These are phyloP conservation scores for Caenorhabditis latens DNA, from an alignment of 1,140 invertebrate genomes.

Conservation along the genomic window DNA sequence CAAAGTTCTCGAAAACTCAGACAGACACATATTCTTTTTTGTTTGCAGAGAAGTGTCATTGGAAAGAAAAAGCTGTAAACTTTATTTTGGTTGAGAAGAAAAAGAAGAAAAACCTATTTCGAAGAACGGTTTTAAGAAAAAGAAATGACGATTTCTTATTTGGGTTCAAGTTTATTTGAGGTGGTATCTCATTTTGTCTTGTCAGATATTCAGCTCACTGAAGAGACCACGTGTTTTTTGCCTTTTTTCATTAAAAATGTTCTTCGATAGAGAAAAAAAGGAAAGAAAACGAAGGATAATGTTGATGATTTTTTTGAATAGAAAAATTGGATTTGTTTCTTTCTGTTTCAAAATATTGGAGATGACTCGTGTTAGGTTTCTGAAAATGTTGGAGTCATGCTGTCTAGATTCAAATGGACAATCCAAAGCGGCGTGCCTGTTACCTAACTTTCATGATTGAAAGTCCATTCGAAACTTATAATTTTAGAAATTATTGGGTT, in stretches of 20 bases:
- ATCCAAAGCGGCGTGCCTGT: no score
- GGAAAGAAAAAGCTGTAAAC: not conserved
- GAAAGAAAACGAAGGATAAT: not conserved
- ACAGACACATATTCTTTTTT: slow-evolving; percentile 8
- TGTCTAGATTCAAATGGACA: no score
- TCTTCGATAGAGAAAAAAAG: not conserved
- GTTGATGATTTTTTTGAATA: not conserved
- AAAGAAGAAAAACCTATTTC: not conserved
- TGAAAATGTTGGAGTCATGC: no score
- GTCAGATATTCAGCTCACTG: not conserved
- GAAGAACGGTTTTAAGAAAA: not conserved
- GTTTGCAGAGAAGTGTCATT: slow-evolving; percentile 15
- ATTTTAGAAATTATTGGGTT: no score
- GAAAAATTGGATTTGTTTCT: not conserved
- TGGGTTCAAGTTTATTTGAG: not conserved
- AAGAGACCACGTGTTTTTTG: slow-evolving; percentile 14
- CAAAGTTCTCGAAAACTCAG: slow-evolving; percentile 10
- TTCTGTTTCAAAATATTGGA: not conserved
- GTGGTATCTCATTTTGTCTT: not conserved
- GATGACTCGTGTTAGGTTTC: no score
- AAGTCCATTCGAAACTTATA: no score
- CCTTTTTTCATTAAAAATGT: not conserved
- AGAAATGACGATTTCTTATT: slow-evolving; percentile 8
- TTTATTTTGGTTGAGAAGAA: not conserved
- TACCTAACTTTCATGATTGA: no score